Percentiles rank a stretch among this genome's conserved stretches.
Evolutionary conservation across 1,140 invertebrate species (phyloP).

Genomic region (Drosophila mojavensis): DNA sequence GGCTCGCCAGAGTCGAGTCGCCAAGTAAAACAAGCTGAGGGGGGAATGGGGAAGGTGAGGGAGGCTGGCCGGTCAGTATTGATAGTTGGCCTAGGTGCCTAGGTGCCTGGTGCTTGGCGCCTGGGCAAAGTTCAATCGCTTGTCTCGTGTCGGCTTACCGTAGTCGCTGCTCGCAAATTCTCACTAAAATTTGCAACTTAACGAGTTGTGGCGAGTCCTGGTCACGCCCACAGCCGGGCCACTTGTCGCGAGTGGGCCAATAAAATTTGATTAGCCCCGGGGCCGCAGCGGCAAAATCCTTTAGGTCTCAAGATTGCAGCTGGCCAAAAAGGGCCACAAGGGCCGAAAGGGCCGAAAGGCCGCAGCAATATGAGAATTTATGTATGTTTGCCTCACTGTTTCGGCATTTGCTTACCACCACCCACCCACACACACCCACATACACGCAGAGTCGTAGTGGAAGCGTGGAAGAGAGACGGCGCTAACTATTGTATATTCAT

Average conservation of each 20-base stretch:
- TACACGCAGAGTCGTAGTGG: not conserved
- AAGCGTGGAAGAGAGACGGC: not conserved
- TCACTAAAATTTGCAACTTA: slow-evolving; percentile 20
- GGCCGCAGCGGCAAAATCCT: slow-evolving; percentile 26
- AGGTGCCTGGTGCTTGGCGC: not conserved
- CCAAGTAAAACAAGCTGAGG: slow-evolving; percentile 43
- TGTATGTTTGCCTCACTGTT: slow-evolving; percentile 43
- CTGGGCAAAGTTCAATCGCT: slow-evolving; percentile 59
- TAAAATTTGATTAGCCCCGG: slow-evolving; percentile 71
- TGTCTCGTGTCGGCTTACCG: slow-evolving; percentile 50
- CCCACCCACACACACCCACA: not conserved
- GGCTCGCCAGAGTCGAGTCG: slow-evolving; percentile 31
- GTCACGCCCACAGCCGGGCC: slow-evolving; percentile 19
- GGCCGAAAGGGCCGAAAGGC: slow-evolving; percentile 7
- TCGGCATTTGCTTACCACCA: slow-evolving; percentile 8
- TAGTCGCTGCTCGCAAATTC: slow-evolving; percentile 9
- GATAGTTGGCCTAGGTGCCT: slow-evolving; percentile 5
- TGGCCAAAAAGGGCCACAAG: slow-evolving; percentile 18
- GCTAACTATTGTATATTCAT: slow-evolving; percentile 45
- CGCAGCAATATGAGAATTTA: slow-evolving; percentile 55
- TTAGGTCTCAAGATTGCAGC: slow-evolving; percentile 22
- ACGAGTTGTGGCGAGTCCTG: not conserved
- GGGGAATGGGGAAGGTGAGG: too few species aligned
- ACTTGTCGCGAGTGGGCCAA: slow-evolving; percentile 53
- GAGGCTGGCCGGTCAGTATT: not conserved